phyloP scores from a whole-genome alignment of 92 coral and sea anemone species.

The Umimayanthus kanabou region DNA sequence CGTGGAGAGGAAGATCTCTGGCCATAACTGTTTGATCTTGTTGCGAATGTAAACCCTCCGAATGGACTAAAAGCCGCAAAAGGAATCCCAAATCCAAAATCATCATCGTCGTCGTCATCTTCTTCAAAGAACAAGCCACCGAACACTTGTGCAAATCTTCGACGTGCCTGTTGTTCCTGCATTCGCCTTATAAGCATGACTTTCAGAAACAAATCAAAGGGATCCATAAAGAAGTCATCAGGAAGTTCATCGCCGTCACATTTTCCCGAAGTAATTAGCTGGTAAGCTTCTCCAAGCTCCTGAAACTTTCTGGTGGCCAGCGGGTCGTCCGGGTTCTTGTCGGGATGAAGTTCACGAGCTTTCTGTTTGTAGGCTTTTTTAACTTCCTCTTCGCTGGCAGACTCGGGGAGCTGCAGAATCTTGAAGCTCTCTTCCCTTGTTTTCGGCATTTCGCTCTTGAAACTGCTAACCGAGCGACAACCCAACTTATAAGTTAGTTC shows the following conservation, averaged over 20 bases:
- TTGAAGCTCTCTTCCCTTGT: constrained; percentile 65
- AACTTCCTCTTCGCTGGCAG: constrained; percentile 74
- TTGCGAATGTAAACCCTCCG: constrained; percentile 13
- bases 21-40: neutral
- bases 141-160: constrained; percentile 42
- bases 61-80: constrained; percentile 30
- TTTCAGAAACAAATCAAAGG: constrained; percentile 47
- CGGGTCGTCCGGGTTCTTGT: constrained; percentile 72
- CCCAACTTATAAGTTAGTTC: neutral
- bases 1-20: constrained; percentile 14
- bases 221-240: constrained; percentile 47
- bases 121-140: constrained; percentile 44
- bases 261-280: constrained; percentile 49
- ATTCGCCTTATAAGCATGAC: constrained; percentile 54
- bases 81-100: neutral
- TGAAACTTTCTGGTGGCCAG: constrained; percentile 68
- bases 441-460: constrained; percentile 50
- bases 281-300: constrained; percentile 69
- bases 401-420: constrained; percentile 63
- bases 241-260: constrained; percentile 44
- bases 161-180: constrained; percentile 44
- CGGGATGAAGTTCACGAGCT: constrained; percentile 82
- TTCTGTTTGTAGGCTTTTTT: constrained; percentile 70
- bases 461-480: neutral
- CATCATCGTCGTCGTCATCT: constrained; percentile 45